A percentile compares a stretch with the other conserved stretches of the same genome.
These are phyloP conservation scores for Balearica regulorum DNA, from an alignment of 2,797 vertebrate genomes.

Conservation along the genomic window DNA sequence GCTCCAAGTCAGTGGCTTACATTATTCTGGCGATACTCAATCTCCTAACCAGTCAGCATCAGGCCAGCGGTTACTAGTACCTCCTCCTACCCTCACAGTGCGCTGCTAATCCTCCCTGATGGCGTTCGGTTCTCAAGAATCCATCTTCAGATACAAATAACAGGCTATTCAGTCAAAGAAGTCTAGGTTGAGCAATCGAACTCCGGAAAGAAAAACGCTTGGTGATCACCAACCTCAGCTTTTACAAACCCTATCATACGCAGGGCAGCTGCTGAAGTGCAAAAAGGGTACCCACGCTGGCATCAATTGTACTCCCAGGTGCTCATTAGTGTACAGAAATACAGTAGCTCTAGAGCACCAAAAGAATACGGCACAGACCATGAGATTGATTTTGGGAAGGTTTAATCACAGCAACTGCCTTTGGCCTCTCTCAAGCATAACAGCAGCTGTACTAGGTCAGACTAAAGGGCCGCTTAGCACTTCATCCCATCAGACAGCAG, in stretches of 20 bases:
- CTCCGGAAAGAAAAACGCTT: neutral
- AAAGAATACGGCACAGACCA: neutral
- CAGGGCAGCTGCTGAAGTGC: neutral
- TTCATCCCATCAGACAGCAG: neutral
- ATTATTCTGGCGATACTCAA: neutral
- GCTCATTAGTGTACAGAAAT: neutral
- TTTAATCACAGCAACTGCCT: neutral
- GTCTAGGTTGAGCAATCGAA: neutral
- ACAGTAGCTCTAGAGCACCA: neutral
- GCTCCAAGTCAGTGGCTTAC: neutral
- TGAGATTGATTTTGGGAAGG: neutral
- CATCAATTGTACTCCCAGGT: neutral
- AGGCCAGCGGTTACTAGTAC: neutral
- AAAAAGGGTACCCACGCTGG: neutral
- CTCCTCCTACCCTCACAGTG: neutral
- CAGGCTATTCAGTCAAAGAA: neutral
- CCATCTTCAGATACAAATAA: neutral
- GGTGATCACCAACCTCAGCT: neutral
- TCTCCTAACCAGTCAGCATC: neutral
- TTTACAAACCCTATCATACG: neutral
- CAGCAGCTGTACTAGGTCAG: neutral
- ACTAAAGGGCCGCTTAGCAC: neutral
- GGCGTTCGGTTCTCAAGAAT: neutral
- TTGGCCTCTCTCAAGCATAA: neutral
- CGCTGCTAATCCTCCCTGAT: neutral